Percentiles rank a stretch among this genome's conserved stretches.
Conservation (phyloP, 2,797 vertebrate genomes). For the Pantherophis vulpinus region DNA sequence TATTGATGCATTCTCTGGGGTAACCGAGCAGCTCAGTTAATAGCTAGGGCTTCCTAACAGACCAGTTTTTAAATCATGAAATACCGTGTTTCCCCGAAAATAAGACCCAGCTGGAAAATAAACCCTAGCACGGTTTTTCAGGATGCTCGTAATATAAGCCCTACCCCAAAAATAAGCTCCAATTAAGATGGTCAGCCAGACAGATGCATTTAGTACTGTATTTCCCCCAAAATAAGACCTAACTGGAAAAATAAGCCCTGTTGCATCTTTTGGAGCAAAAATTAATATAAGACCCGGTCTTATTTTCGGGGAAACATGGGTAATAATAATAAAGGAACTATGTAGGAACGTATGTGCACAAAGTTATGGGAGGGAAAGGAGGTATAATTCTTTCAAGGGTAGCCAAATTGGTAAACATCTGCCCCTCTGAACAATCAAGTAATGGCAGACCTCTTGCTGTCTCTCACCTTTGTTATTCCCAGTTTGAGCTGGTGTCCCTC, state of each 20-base stretch:
- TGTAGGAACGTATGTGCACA: not conserved
- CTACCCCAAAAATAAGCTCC: too few species aligned
- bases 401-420: not conserved
- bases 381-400: not conserved
- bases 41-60: not conserved
- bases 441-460: constrained; percentile 64
- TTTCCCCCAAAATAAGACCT: too few species aligned
- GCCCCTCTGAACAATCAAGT: constrained; percentile 52
- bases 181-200: too few species aligned
- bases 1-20: not conserved
- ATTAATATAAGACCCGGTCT: too few species aligned
- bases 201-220: too few species aligned
- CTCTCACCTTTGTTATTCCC: constrained; percentile 67
- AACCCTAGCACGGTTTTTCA: too few species aligned
- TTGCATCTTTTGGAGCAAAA: too few species aligned
- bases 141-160: too few species aligned
- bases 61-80: not conserved
- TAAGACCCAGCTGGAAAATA: too few species aligned
- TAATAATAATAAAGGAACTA: not conserved
- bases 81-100: not conserved
- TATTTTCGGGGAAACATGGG: too few species aligned
- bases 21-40: not conserved
- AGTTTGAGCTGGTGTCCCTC: constrained; percentile 88
- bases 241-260: too few species aligned
- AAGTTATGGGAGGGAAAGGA: not conserved